Base-by-base conservation (phyloP, 2,888 invertebrate species). In the Drosophila neotestacea region DNA sequence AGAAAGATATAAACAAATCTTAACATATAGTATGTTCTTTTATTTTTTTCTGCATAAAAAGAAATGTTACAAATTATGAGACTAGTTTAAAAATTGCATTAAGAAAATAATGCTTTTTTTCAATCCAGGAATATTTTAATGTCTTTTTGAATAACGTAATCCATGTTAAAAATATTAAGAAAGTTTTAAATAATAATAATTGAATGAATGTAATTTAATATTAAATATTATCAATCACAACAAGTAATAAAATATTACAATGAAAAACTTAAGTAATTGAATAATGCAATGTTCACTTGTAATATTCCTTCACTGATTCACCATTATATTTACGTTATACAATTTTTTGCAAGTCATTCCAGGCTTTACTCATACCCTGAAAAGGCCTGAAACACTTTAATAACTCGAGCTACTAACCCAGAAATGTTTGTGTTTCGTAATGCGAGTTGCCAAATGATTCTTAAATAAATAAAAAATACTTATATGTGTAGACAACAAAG, bases 351-450 rank as follows among this genome's bases (percentile, higher is more conserved):
- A 61, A 74, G 66, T 74, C 74, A 76, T 50, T 38, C 27, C n/a
- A 6, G 46, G 30, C 11, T 32, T 62, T 9, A 2, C 6, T 30
- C 32, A 32, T 6, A 32, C 10, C 10, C 2, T 4, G 6, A 27
- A 48, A 16, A 13, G 6, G 32, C 22, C n/a, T 9, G 11, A 36
- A 44, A 27, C 22, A 55, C 56, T 58, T 47, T 32, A 13, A 11
- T 6, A 10, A 51, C 48, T n/a, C 28, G 50, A 30, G 36, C 41
- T 32, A 64, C 64, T 76, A 73, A 73, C 74, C 76, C 65, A 76
- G 38, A 73, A 64, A 59, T 22, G 30, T 22, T 22, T 42, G 42
- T 9, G 32, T 6, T 22, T 22, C 16, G 34, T 30, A 16, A 28
- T 47, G 4, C n/a, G n/a, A 55, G n/a, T 10, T 27, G 9, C n/a